phyloP scores from a whole-genome alignment of 2,888 invertebrate species.

The Argynnis bischoffii region DNA sequence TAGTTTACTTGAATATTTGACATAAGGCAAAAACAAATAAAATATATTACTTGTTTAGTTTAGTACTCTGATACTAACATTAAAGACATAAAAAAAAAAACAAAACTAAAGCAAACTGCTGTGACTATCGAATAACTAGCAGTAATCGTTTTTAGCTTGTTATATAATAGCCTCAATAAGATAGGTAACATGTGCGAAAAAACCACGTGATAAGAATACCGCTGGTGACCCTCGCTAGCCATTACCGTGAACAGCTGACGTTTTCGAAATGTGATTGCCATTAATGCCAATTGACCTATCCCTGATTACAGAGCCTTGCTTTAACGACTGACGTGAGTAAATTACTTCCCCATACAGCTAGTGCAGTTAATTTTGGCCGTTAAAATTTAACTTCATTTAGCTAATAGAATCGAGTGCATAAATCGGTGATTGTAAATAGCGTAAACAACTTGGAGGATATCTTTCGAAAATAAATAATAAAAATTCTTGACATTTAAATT shows the following conservation, averaged over 20 bases:
- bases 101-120: no score
- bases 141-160: not conserved
- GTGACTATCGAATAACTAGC: no score
- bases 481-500: no score
- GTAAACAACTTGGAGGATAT: no score
- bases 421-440: no score
- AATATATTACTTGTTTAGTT: no score
- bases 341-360: slow-evolving; percentile 48
- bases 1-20: not conserved
- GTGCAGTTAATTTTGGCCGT: slow-evolving; percentile 6
- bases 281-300: slow-evolving; percentile 42
- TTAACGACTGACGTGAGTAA: slow-evolving; percentile 47
- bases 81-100: not conserved
- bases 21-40: no score
- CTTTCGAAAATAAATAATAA: no score
- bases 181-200: slow-evolving; percentile 20
- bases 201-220: slow-evolving; percentile 21
- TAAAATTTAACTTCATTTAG: not conserved
- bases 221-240: slow-evolving; percentile 16
- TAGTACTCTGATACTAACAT: no score
- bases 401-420: no score
- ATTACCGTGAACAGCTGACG: slow-evolving; percentile 47
- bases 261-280: slow-evolving; percentile 47
- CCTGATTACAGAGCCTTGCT: slow-evolving; percentile 49
- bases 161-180: slow-evolving; percentile 1